Conservation (phyloP, 2,888 invertebrate species). For the Schrankia costaestrigalis region DNA sequence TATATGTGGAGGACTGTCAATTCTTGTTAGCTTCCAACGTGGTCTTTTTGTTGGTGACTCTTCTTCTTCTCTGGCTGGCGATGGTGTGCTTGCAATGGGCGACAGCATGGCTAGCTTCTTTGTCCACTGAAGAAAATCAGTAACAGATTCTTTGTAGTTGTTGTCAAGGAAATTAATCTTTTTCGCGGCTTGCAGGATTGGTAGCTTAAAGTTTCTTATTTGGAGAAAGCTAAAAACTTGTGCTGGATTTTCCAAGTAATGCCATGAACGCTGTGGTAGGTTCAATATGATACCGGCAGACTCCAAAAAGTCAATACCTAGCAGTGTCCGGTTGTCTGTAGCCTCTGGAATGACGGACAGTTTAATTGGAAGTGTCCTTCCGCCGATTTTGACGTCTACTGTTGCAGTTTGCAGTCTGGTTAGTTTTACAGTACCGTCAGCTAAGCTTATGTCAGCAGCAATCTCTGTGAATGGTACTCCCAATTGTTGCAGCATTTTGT, state of each 20-base stretch:
- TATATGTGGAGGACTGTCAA: neutral
- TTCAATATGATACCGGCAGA: conserved; percentile 11
- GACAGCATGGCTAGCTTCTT: neutral
- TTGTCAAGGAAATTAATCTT: neutral
- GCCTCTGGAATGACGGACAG: conserved; percentile 8
- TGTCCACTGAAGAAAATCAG: neutral
- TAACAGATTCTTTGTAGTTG: no score
- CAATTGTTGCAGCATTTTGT: neutral
- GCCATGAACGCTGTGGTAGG: conserved; percentile 15
- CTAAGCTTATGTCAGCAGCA: neutral
- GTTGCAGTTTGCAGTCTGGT: neutral
- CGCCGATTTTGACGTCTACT: neutral
- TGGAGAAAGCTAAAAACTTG: no score
- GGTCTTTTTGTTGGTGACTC: neutral
- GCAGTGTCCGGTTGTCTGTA: conserved; percentile 9
- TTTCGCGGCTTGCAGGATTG: neutral
- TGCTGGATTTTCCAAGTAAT: conserved; percentile 14
- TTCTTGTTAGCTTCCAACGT: neutral
- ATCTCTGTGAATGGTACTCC: neutral
- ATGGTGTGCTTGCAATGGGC: neutral
- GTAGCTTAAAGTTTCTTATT: neutral
- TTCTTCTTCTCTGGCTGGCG: neutral
- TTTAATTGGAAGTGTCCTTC: neutral
- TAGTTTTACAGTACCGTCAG: neutral
- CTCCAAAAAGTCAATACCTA: conserved; percentile 21